A percentile compares a stretch with the other conserved stretches of the same genome.
phyloP scores from a whole-genome alignment of 1,140 invertebrate genomes.

The Hyles vespertilio region DNA sequence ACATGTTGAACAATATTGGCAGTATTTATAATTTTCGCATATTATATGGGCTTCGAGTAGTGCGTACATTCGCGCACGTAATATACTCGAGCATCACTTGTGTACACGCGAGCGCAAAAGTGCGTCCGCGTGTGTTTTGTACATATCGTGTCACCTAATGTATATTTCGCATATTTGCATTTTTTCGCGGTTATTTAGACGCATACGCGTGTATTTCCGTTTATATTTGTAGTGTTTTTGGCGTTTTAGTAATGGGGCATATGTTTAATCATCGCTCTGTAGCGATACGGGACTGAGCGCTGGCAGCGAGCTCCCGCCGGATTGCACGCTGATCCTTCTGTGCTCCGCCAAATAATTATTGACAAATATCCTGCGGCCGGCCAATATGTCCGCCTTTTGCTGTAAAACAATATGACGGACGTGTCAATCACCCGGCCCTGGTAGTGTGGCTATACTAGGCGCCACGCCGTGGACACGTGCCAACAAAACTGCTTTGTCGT shows the following conservation, averaged over 20 bases:
- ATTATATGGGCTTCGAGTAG: constrained; percentile 3
- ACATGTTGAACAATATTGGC: background rate
- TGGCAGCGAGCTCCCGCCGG: constrained; percentile 68
- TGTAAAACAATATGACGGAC: constrained; percentile 70
- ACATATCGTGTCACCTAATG: no score
- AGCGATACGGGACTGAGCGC: constrained; percentile 71
- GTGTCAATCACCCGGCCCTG: constrained; percentile 46
- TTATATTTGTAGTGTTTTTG: constrained; percentile 26
- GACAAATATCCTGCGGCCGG: constrained; percentile 75
- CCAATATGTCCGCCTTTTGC: constrained; percentile 77
- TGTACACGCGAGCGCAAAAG: no score
- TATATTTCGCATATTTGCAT: no score
- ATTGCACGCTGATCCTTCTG: constrained; percentile 76
- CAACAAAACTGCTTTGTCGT: constrained; percentile 27
- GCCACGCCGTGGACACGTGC: background rate
- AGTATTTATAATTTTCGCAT: constrained; percentile 18
- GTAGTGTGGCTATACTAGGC: constrained; percentile 10
- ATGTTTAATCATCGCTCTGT: constrained; percentile 69
- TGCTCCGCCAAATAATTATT: constrained; percentile 78
- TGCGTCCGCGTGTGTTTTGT: no score
- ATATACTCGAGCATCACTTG: no score
- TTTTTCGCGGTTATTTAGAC: no score
- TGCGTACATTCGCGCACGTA: no score
- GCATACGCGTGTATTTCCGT: constrained; percentile 21
- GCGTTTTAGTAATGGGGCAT: constrained; percentile 20